phyloP scores from a whole-genome alignment of 2,888 invertebrate species.

The Plebejus argus region DNA sequence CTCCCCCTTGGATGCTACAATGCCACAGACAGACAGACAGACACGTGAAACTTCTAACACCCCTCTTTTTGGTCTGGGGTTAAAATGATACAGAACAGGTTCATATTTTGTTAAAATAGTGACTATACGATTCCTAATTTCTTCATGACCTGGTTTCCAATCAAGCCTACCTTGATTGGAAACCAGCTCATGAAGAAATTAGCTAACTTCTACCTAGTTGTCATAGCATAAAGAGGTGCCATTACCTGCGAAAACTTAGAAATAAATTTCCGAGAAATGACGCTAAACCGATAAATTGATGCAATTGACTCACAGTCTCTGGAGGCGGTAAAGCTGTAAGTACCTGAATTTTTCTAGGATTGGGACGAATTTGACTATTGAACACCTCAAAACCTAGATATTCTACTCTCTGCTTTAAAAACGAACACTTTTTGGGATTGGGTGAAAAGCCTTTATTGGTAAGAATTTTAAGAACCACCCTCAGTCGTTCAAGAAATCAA shows the following conservation, averaged over 20 bases:
- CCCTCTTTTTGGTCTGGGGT: no score
- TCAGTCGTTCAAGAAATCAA: neutral
- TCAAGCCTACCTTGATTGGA: no score
- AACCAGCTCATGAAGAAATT: no score
- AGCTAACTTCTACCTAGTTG: no score
- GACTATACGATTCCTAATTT: no score
- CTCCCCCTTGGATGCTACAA: no score
- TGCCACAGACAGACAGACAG: no score
- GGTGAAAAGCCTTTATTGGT: conserved; percentile 9
- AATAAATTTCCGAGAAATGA: conserved; percentile 40
- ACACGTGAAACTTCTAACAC: no score
- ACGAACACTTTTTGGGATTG: neutral
- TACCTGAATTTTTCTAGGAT: neutral
- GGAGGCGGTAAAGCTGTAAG: conserved; percentile 30
- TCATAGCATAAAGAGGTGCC: neutral
- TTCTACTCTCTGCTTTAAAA: neutral
- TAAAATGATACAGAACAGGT: no score
- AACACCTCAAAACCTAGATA: neutral
- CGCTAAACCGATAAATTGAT: conserved; percentile 38
- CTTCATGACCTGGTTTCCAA: no score
- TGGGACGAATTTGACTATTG: neutral
- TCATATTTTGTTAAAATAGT: no score
- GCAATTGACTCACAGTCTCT: conserved; percentile 32
- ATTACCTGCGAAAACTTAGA: conserved; percentile 34
- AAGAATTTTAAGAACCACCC: neutral